phyloP scores from a whole-genome alignment of 2,113 vertebrate genomes.

The Pao palembangensis region DNA sequence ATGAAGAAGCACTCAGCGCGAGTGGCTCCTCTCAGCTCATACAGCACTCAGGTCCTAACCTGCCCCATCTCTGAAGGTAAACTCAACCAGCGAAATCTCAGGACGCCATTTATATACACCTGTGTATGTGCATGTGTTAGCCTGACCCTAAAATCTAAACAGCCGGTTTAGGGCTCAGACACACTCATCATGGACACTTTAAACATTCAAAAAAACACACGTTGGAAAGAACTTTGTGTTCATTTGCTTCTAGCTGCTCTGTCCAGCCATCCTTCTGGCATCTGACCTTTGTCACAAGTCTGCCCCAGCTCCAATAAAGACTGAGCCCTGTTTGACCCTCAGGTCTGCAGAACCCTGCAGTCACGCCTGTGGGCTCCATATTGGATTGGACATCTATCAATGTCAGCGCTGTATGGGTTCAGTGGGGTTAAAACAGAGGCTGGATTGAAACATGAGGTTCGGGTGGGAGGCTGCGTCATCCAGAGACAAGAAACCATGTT shows the following conservation, averaged over 20 bases:
- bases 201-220: too few relatives aligned
- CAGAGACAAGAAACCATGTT: conserved; percentile 19
- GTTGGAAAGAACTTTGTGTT: background rate
- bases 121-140: conserved; percentile 17
- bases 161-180: too few relatives aligned
- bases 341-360: conserved; percentile 7
- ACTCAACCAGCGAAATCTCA: conserved; percentile 7
- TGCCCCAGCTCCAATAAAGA: conserved; percentile 9
- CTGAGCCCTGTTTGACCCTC: background rate
- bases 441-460: conserved; percentile 48
- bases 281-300: background rate
- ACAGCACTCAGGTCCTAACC: conserved; percentile 78
- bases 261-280: background rate
- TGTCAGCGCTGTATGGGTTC: conserved; percentile 24
- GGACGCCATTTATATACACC: conserved; percentile 1
- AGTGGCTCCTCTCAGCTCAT: conserved; percentile 79
- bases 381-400: conserved; percentile 52
- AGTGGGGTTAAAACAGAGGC: conserved; percentile 38
- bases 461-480: conserved; percentile 42
- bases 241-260: background rate
- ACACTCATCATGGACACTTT: too few relatives aligned
- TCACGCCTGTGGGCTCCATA: conserved; percentile 17
- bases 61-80: conserved; percentile 74
- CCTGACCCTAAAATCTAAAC: too few relatives aligned
- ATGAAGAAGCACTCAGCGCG: conserved; percentile 86